phyloP scores from a whole-genome alignment of 1,140 invertebrate genomes.

The Drosophila kepulauana region DNA sequence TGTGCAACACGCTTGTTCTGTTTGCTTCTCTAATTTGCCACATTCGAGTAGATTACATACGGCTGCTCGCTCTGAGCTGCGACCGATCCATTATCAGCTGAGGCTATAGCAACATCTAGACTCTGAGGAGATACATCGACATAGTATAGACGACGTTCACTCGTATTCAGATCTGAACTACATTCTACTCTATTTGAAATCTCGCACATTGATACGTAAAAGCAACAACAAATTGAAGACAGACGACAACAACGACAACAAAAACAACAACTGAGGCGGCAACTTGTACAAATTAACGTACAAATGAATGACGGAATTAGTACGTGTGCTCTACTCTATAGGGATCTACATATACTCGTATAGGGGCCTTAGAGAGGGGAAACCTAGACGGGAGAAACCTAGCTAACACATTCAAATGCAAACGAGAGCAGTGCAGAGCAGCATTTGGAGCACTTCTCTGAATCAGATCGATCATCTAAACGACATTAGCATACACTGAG shows the following conservation, averaged over 20 bases:
- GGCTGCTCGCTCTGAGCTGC: slow-evolving; percentile 33
- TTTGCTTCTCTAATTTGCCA: slow-evolving; percentile 62
- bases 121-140: slow-evolving; percentile 1
- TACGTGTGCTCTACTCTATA: slow-evolving; percentile 59
- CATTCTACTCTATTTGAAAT: slow-evolving; percentile 79
- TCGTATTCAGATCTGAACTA: slow-evolving; percentile 66
- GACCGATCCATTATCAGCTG: slow-evolving; percentile 63
- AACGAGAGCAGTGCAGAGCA: background rate
- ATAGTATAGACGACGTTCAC: background rate
- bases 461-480: slow-evolving; percentile 13
- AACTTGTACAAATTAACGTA: slow-evolving; percentile 81
- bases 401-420: slow-evolving; percentile 3
- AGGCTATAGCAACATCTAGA: background rate
- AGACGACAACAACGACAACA: slow-evolving; percentile 49
- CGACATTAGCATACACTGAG: background rate
- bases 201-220: slow-evolving; percentile 77
- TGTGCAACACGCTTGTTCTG: slow-evolving; percentile 30
- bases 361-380: slow-evolving; percentile 9
- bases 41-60: slow-evolving; percentile 39
- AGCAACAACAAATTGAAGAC: slow-evolving; percentile 50
- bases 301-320: slow-evolving; percentile 82
- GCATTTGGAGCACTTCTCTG: slow-evolving; percentile 10
- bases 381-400: slow-evolving; percentile 4
- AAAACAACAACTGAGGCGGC: slow-evolving; percentile 34
- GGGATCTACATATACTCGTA: slow-evolving; percentile 27